Conservation (phyloP, 2,888 invertebrate species). For the Hipparchia sbordonii region DNA sequence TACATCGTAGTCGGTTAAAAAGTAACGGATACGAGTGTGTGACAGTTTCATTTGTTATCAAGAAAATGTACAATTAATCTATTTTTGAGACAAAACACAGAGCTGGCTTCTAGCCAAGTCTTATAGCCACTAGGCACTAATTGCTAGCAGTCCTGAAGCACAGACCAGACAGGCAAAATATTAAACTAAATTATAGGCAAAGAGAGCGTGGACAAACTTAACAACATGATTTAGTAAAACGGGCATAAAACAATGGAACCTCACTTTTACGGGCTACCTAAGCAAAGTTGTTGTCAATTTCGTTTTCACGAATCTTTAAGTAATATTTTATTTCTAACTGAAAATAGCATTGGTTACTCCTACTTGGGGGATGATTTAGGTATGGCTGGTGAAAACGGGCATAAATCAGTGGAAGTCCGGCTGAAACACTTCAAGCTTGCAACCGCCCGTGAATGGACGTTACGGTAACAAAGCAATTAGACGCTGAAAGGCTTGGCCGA, state of each 20-base stretch:
- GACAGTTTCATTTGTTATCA: not conserved
- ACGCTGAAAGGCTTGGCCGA: slow-evolving; percentile 2
- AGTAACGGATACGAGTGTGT: not conserved
- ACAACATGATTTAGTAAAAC: not conserved
- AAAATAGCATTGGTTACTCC: too few species aligned
- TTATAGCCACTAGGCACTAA: slow-evolving; percentile 5
- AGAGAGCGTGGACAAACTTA: too few species aligned
- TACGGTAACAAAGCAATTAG: slow-evolving; percentile 4
- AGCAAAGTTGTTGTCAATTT: too few species aligned
- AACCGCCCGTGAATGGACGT: not conserved
- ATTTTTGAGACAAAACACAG: not conserved
- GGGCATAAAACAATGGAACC: not conserved
- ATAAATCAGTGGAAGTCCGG: not conserved
- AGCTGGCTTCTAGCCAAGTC: not conserved
- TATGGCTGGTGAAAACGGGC: not conserved
- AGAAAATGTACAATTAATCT: slow-evolving; percentile 6
- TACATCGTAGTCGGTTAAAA: too few species aligned
- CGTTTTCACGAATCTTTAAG: too few species aligned
- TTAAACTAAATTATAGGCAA: not conserved
- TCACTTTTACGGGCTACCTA: too few species aligned
- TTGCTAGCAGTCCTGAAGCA: not conserved
- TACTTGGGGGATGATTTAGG: too few species aligned
- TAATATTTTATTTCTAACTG: too few species aligned
- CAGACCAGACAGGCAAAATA: not conserved
- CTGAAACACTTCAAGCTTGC: not conserved